Base-by-base conservation (phyloP, 2,888 invertebrate species). In the Nesidiocoris tenuis region DNA sequence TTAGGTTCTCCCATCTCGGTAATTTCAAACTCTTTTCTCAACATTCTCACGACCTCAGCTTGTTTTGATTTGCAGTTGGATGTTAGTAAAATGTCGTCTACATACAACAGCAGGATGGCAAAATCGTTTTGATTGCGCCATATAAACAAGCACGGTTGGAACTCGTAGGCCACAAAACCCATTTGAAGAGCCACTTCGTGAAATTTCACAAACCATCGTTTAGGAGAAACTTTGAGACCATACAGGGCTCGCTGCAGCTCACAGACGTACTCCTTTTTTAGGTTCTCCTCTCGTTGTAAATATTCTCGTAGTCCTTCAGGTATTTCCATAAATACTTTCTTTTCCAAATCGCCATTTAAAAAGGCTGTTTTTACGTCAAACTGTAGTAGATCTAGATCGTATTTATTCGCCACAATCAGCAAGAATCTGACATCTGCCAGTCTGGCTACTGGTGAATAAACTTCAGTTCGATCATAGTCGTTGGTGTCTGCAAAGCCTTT, bases 151-250 rank as follows among this genome's bases (percentile, higher is more conserved):
- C 64, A 64, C 1, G 66, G 55, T 54, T 66, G 66, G 39, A 66
- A 66, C 18, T 66, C 66, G 19, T 66, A 66, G 1, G 66, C 2
- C 12, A 2, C 1, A 1, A 66, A 16, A 2, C 55, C 66, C 3
- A 54, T 16, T 12, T 7, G 16, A 12, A 12, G 16, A 54, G 16
- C 54, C 12, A 54, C 12, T 16, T 65, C 66, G 1, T 16, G 5
- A 54, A 66, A 66, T 54, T 66, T 66, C 12, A 66, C 18, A 21
- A 54, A 66, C 66, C 66, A 66, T 3, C 66, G 16, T 19, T 66
- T 66, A 3, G 66, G 66, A 2, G 66, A 66, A 2, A 66, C 65
- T 25, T 25, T 25, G 1, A 65, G 24, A 5, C 65, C 65, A 65
- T 25, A 65, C 9, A 54, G 54, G 9, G 54, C 54, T 16, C 54